Evolutionary conservation across 2,797 vertebrate species (phyloP).

Genomic region (Lithobates pipiens): DNA sequence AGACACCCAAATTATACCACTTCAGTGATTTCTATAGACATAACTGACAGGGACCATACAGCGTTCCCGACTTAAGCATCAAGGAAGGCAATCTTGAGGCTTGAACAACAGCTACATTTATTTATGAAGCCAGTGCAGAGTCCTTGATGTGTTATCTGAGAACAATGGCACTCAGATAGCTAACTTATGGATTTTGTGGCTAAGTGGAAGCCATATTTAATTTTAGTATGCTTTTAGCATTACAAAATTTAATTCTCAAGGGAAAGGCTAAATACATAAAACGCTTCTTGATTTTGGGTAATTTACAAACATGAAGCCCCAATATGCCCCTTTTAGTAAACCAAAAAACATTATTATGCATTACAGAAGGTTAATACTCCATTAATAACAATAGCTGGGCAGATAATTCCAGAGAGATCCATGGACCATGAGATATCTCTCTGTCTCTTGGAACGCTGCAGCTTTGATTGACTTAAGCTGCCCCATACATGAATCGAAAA

Average conservation of each 20-base stretch:
- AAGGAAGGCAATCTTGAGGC: conserved; percentile 47
- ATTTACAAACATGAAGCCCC: neutral
- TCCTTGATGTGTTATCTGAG: conserved; percentile 31
- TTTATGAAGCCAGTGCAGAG: conserved; percentile 27
- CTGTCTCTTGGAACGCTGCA: too few relatives aligned
- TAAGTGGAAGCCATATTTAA: conserved; percentile 10
- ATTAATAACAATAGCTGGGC: neutral
- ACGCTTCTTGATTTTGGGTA: neutral
- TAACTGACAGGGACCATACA: conserved; percentile 57
- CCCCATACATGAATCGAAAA: too few relatives aligned
- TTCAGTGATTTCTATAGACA: conserved; percentile 61
- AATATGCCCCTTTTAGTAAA: neutral
- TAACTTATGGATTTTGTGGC: conserved; percentile 13
- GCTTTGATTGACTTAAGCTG: too few relatives aligned
- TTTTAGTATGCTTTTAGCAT: conserved; percentile 26
- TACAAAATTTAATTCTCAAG: neutral
- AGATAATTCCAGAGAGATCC: neutral
- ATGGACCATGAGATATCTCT: neutral
- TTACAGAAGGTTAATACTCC: neutral
- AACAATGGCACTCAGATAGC: conserved; percentile 39
- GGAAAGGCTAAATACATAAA: conserved; percentile 3
- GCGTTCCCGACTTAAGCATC: conserved; percentile 43
- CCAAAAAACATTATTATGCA: neutral
- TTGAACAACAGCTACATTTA: conserved; percentile 52
- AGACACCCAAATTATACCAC: conserved; percentile 63